Evolutionary conservation across 2,797 vertebrate genomes (phyloP).

Genomic region (Ctenopoma multispine): DNA sequence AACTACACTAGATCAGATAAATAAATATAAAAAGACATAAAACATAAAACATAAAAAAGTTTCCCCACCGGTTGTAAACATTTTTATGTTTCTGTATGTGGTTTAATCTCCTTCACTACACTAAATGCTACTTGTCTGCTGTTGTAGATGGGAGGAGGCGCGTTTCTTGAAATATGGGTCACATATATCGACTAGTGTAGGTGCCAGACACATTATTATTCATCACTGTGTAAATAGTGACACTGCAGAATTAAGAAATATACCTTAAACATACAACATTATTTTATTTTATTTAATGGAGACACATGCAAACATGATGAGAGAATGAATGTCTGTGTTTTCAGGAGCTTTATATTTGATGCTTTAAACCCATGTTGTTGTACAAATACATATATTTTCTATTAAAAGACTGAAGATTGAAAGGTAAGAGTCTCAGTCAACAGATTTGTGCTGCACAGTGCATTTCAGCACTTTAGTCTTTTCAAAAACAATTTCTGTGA

Average conservation of each 20-base stretch:
- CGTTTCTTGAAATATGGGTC: constrained; percentile 9
- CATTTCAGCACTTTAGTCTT: constrained; percentile 28
- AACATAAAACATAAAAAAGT: too few relatives aligned
- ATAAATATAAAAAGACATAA: neutral
- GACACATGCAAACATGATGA: neutral
- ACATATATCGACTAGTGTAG: constrained; percentile 15
- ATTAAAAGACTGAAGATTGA: constrained; percentile 34
- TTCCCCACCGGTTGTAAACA: neutral
- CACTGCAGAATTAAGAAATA: constrained; percentile 4
- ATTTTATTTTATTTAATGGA: neutral
- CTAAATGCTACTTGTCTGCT: neutral
- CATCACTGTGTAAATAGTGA: neutral
- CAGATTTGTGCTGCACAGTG: constrained; percentile 15
- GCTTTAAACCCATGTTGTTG: constrained; percentile 1
- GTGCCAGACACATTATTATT: neutral
- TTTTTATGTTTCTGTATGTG: neutral
- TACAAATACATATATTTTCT: neutral
- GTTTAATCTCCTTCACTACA: neutral
- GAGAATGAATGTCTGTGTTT: neutral
- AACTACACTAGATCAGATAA: neutral
- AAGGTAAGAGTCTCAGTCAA: constrained; percentile 33
- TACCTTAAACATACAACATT: neutral
- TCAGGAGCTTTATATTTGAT: neutral
- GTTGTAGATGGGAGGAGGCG: neutral
- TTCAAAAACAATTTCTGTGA: constrained; percentile 22